These are phyloP conservation scores for Drosophila truncata DNA, from an alignment of 1,140 invertebrate species.

Conservation along the genomic window DNA sequence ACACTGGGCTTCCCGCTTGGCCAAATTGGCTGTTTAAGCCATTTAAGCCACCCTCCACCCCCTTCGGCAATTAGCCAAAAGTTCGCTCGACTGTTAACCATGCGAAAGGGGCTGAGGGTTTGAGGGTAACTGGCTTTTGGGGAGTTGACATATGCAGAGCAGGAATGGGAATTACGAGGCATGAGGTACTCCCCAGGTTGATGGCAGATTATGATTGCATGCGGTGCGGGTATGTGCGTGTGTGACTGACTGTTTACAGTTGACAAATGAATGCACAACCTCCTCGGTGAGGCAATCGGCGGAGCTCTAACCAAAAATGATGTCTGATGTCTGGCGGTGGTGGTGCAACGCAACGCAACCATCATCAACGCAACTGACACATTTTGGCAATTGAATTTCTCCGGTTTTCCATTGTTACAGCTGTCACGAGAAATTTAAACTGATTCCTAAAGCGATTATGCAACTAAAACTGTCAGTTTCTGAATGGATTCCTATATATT, in stretches of 20 bases:
- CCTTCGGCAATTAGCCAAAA: conserved; percentile 16
- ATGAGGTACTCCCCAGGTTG: conserved; percentile 26
- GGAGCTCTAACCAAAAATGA: conserved; percentile 12
- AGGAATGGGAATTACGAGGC: conserved; percentile 28
- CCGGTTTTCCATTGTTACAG: conserved; percentile 30
- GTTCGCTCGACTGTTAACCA: conserved; percentile 45
- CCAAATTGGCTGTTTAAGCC: conserved; percentile 24
- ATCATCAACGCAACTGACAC: conserved; percentile 18
- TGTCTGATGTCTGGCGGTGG: conserved; percentile 14
- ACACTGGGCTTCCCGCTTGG: conserved; percentile 9
- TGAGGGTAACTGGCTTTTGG: neutral
- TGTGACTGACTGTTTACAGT: conserved; percentile 59
- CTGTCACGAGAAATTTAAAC: conserved; percentile 31
- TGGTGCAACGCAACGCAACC: conserved; percentile 27
- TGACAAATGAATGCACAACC: conserved; percentile 67
- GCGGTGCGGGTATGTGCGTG: conserved; percentile 11
- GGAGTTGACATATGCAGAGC: conserved; percentile 22
- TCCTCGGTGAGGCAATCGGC: conserved; percentile 31
- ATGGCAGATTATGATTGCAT: conserved; percentile 49
- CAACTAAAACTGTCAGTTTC: conserved; percentile 27
- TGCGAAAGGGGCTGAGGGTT: neutral
- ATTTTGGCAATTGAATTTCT: conserved; percentile 54
- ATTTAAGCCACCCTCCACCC: conserved; percentile 4
- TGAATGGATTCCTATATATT: neutral
- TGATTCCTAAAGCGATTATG: conserved; percentile 33